phyloP scores from a whole-genome alignment of 2,797 vertebrate species.

The Myiotriccus ornatus region DNA sequence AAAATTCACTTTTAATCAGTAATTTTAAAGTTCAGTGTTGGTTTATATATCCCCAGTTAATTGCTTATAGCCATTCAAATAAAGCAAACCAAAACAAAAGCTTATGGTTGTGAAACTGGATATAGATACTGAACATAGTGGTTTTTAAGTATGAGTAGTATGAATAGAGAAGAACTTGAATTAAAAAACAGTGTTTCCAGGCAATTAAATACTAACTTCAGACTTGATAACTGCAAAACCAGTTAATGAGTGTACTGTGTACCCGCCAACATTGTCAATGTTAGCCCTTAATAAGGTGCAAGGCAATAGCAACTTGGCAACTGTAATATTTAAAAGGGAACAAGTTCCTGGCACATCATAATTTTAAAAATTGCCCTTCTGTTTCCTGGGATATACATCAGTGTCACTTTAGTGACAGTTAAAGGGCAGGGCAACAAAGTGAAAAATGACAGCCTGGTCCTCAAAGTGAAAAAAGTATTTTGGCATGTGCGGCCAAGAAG shows the following conservation, averaged over 20 bases:
- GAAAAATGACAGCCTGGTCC: conserved; percentile 20
- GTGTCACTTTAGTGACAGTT: conserved; percentile 19
- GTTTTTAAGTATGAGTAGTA: neutral
- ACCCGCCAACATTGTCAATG: neutral
- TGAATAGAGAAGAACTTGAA: neutral
- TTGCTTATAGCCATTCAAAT: neutral
- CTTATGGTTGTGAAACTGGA: neutral
- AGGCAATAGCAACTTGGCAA: neutral
- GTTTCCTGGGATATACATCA: conserved; percentile 32
- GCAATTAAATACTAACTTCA: neutral
- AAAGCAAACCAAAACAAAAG: neutral
- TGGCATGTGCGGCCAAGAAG: neutral
- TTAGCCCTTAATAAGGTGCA: neutral
- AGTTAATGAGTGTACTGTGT: neutral
- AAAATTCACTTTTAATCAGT: neutral
- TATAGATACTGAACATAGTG: neutral
- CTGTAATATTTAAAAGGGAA: neutral
- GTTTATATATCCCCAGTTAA: neutral
- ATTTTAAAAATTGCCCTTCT: neutral
- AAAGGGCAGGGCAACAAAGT: conserved; percentile 45
- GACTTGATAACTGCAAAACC: neutral
- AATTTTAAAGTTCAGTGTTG: neutral
- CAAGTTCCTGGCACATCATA: neutral
- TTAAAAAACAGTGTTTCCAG: neutral
- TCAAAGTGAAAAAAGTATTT: conserved; percentile 14